Evolutionary conservation across 2,888 invertebrate species (phyloP).

Genomic region (Mellilla xanthometata): DNA sequence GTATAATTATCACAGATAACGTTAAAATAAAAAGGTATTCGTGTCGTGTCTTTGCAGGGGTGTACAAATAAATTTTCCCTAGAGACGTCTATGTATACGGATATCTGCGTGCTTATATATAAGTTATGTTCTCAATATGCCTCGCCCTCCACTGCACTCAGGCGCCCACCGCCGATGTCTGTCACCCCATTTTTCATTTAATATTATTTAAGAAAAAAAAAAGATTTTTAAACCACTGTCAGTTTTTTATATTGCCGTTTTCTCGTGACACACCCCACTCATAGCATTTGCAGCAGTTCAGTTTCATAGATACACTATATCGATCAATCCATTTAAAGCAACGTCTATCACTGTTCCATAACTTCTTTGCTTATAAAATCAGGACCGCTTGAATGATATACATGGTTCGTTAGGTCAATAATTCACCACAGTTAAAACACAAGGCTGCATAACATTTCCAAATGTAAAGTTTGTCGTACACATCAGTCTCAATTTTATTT

Average conservation of each 20-base stretch:
- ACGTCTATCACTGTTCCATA: too few species aligned
- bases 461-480: too few species aligned
- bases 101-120: slow-evolving; percentile 33
- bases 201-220: too few species aligned
- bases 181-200: too few species aligned
- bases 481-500: too few species aligned
- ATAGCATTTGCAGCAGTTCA: slow-evolving; percentile 4
- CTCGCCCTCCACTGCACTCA: slow-evolving; percentile 10
- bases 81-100: slow-evolving; percentile 30
- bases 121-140: slow-evolving; percentile 34
- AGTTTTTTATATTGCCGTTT: slow-evolving; percentile 4
- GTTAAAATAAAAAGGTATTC: slow-evolving; percentile 67
- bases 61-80: slow-evolving; percentile 45
- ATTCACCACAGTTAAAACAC: too few species aligned
- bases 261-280: not conserved
- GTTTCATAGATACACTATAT: too few species aligned
- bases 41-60: slow-evolving; percentile 49
- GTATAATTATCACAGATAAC: slow-evolving; percentile 78
- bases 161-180: not conserved
- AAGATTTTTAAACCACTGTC: slow-evolving; percentile 11
- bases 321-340: too few species aligned
- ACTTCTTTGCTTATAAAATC: too few species aligned
- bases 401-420: too few species aligned
- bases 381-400: too few species aligned
- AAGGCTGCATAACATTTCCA: too few species aligned